A percentile compares a stretch with the other conserved stretches of the same genome.
phyloP scores from a whole-genome alignment of 92 coral and sea anemone species.

The Phymanthus crucifer region DNA sequence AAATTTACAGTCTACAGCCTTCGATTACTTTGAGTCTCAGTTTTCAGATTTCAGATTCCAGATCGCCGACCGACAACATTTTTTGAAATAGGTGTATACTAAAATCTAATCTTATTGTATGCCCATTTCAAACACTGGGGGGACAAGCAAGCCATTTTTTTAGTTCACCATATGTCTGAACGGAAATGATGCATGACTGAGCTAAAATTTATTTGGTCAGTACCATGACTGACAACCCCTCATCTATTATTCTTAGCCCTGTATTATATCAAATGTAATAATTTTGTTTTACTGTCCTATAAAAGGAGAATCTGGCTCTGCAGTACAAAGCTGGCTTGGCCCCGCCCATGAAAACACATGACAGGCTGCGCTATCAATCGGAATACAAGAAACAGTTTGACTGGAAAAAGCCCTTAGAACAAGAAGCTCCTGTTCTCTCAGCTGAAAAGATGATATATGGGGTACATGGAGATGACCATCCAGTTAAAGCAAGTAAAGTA shows the following conservation, averaged over 20 bases:
- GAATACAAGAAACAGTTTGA: constrained; percentile 65
- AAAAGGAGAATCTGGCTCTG: constrained; percentile 49
- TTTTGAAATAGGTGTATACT: no score
- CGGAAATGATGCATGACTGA: no score
- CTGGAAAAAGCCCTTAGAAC: constrained; percentile 53
- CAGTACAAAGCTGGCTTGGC: constrained; percentile 68
- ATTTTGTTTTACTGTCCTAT: not conserved
- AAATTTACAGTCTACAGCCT: no score
- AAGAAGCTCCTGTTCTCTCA: constrained; percentile 63
- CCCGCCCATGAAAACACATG: constrained; percentile 35
- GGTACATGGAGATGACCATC: constrained; percentile 49
- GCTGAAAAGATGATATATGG: constrained; percentile 52
- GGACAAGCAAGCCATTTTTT: no score
- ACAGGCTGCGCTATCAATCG: constrained; percentile 47
- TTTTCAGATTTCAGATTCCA: no score
- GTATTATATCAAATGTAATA: not conserved
- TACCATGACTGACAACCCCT: no score
- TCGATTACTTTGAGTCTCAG: no score
- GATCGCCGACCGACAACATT: no score
- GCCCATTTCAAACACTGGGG: no score
- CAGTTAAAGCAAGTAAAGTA: constrained; percentile 26
- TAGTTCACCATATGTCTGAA: no score
- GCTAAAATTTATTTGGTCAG: no score
- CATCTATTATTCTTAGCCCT: not conserved
- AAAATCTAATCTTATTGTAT: no score